These are phyloP conservation scores for Andrena chrysosceles DNA, from an alignment of 2,888 invertebrate species.

Conservation along the genomic window DNA sequence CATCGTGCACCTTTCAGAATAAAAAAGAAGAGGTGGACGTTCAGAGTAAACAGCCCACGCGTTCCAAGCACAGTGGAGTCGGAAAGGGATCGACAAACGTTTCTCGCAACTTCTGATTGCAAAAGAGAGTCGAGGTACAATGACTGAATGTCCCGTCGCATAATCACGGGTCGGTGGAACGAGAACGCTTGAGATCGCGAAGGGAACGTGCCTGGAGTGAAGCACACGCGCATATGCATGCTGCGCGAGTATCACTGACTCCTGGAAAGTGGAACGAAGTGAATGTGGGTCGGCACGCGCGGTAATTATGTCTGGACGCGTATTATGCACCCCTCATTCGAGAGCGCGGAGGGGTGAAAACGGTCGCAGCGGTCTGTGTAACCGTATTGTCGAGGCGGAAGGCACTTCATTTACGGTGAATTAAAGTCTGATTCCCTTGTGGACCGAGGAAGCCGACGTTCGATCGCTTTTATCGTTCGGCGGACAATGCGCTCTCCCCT, in stretches of 20 bases:
- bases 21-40: not conserved
- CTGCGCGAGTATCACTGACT: slow-evolving; percentile 26
- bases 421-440: slow-evolving; percentile 61
- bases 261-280: slow-evolving; percentile 50
- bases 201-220: slow-evolving; percentile 7
- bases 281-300: slow-evolving; percentile 66
- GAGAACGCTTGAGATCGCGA: not conserved
- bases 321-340: slow-evolving; percentile 55
- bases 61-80: not conserved
- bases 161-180: slow-evolving; percentile 7
- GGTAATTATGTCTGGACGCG: slow-evolving; percentile 57
- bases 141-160: not conserved
- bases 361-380: slow-evolving; percentile 30
- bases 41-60: not conserved
- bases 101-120: not conserved
- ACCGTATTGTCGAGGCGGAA: slow-evolving; percentile 54
- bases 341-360: slow-evolving; percentile 26
- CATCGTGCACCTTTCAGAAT: not conserved
- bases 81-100: not conserved
- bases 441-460: slow-evolving; percentile 25
- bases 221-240: not conserved
- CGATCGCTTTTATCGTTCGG: slow-evolving; percentile 52
- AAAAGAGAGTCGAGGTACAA: not conserved
- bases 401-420: slow-evolving; percentile 68
- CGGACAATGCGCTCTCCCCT: slow-evolving; percentile 48